Base-by-base conservation (phyloP, 2,888 invertebrate genomes). In the Caenorhabditis virilis region DNA sequence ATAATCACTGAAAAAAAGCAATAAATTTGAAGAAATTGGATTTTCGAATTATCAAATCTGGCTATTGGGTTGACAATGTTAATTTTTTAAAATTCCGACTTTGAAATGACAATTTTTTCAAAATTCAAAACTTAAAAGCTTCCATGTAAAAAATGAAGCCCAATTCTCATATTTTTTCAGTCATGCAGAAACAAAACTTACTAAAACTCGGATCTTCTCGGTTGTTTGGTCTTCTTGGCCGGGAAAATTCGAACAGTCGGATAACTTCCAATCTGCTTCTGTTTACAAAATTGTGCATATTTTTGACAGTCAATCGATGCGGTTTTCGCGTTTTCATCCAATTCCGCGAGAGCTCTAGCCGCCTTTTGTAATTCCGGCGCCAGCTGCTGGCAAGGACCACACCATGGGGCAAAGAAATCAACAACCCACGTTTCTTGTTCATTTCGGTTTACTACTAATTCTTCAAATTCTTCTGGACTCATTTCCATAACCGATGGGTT, bases 321-420 rank as follows among this genome's bases (percentile, higher is more conserved):
- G 22, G 78, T 62, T 30, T 65, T 63, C 9, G 72, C 65, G n/a
- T 62, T 66, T 13, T 68, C 68, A 42, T 72, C 69, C 26, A 51
- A 49, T 13, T 53, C 45, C 11, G 30, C 16, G 11, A 78, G 60
- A 0, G 2, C 64, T 13, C 80, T 51, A 0, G 90, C 89, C 30
- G 90, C 85, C 78, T 86, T 86, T 39, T 89, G 86, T 88, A 89
- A 90, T 75, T 90, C 88, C 0, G 89, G 88, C 11, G 88, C 87
- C 66, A 91, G 59, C 69, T 88, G 87, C 77, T 89, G 88, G 81
- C 90, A 91, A 0, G 90, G 90, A 2, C 88, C 88, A 84, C 90
- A 91, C 90, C 90, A 90, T 0, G 89, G 89, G 13, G 89, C 89
- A 82, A 87, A 90, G 84, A 88, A 90, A 84, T 90, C 89, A 2